Evolutionary conservation across 2,113 vertebrate genomes (phyloP).

Genomic region (Epinephelus lanceolatus): DNA sequence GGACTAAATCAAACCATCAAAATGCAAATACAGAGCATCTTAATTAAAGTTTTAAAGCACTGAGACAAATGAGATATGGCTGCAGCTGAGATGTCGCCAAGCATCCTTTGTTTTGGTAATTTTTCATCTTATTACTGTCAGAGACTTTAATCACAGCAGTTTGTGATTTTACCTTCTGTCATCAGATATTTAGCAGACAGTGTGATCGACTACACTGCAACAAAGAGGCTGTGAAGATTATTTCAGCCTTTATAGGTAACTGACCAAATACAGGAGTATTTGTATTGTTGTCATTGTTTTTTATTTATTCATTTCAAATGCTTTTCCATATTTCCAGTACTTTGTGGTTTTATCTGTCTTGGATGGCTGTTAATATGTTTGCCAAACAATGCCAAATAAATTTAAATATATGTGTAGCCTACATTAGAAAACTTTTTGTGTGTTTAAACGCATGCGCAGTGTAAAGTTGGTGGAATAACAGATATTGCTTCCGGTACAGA

Average conservation of each 20-base stretch:
- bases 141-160: background rate
- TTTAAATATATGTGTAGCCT: no score
- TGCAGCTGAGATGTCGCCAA: background rate
- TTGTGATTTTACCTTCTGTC: background rate
- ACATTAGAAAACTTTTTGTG: no score
- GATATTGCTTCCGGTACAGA: background rate
- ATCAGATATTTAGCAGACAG: background rate
- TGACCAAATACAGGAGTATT: no score
- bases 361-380: background rate
- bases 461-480: background rate
- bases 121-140: background rate
- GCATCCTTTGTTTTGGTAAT: background rate
- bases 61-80: background rate
- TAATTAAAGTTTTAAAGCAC: background rate
- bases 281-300: background rate
- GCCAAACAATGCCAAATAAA: background rate
- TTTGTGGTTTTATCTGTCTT: background rate
- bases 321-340: background rate
- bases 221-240: background rate
- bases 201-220: background rate
- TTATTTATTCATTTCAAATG: no score
- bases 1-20: background rate
- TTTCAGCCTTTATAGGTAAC: no score
- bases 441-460: slow-evolving; percentile 11
- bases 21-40: background rate